Evolutionary conservation across 2,888 invertebrate species (phyloP).

Genomic region (Ephialtes manifestator): DNA sequence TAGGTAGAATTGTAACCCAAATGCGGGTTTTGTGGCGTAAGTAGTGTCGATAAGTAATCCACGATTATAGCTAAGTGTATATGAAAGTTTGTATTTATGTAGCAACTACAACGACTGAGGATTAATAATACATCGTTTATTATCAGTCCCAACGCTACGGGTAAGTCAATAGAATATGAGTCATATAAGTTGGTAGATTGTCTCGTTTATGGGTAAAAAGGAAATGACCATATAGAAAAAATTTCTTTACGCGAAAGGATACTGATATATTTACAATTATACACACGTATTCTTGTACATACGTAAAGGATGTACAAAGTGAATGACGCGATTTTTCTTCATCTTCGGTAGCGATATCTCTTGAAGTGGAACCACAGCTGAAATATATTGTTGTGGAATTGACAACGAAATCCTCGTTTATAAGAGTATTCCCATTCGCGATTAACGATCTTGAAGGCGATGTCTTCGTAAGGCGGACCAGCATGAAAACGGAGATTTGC

Average conservation of each 20-base stretch:
- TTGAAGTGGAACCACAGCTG: constrained; percentile 99
- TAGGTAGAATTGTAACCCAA: neutral
- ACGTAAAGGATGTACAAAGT: constrained; percentile 62
- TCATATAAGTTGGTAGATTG: neutral
- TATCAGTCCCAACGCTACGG: constrained; percentile 5
- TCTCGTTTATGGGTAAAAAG: neutral
- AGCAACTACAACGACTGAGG: neutral
- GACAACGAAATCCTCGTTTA: constrained; percentile 98
- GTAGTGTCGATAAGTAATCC: neutral
- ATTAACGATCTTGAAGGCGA: constrained; percentile 99
- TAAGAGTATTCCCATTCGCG: constrained; percentile 99
- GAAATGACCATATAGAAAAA: neutral
- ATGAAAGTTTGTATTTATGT: constrained; percentile 13
- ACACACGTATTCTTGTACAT: constrained; percentile 43
- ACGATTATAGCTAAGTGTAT: neutral
- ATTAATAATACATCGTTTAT: neutral
- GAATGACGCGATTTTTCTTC: constrained; percentile 71
- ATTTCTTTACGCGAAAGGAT: neutral
- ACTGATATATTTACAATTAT: constrained; percentile 29
- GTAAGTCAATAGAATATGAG: neutral
- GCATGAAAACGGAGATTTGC: constrained; percentile 97
- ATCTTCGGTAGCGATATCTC: constrained; percentile 97
- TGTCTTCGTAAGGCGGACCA: constrained; percentile 99
- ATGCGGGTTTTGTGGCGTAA: constrained; percentile 58
- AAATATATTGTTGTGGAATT: constrained; percentile 99